These are phyloP conservation scores for Drosophila hamatofila DNA, from an alignment of 2,888 invertebrate species.

Conservation along the genomic window DNA sequence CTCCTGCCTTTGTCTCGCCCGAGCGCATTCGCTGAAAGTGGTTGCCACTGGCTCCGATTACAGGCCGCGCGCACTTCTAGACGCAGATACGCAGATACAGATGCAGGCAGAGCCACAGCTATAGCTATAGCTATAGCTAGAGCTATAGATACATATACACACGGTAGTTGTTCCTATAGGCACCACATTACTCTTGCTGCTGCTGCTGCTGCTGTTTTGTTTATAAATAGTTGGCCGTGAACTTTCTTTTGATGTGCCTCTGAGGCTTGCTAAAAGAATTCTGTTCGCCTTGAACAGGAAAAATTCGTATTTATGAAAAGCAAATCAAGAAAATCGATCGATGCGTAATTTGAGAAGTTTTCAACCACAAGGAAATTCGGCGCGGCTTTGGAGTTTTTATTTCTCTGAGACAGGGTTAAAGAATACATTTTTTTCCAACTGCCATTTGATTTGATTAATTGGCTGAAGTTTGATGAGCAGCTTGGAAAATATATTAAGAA, in stretches of 20 bases:
- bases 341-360: conserved; percentile 56
- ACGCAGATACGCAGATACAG: conserved; percentile 23
- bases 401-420: conserved; percentile 1
- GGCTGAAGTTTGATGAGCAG: conserved; percentile 49
- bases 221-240: conserved; percentile 71
- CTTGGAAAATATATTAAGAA: conserved; percentile 8
- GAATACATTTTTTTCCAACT: conserved; percentile 21
- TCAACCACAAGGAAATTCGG: conserved; percentile 24
- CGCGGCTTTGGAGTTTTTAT: background rate
- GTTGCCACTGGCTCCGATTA: conserved; percentile 68
- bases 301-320: conserved; percentile 36
- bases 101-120: background rate
- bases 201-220: conserved; percentile 45
- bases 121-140: background rate
- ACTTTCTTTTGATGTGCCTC: conserved; percentile 55
- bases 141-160: conserved; percentile 15
- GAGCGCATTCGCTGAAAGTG: conserved; percentile 55
- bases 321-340: conserved; percentile 46
- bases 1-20: conserved; percentile 42
- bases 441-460: conserved; percentile 73
- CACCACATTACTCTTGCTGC: conserved; percentile 36
- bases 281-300: conserved; percentile 24
- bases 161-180: conserved; percentile 15
- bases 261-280: conserved; percentile 68
- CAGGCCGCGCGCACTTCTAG: conserved; percentile 42